Evolutionary conservation across 2,113 vertebrate genomes (phyloP).

Genomic region (Recurvirostra avosetta): DNA sequence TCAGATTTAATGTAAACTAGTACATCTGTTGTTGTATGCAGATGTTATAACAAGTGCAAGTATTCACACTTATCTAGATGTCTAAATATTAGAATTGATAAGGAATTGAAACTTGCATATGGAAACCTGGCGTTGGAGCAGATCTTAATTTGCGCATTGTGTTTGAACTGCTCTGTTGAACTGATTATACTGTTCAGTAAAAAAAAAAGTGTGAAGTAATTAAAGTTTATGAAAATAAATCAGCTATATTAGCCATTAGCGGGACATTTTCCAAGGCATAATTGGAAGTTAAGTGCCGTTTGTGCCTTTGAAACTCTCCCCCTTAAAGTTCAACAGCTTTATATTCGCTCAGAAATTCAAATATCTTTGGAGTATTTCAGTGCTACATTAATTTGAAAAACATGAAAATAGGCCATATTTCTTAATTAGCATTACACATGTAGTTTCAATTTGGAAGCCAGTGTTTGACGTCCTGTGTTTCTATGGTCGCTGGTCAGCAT

Average conservation of each 20-base stretch:
- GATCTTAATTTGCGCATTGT: background rate
- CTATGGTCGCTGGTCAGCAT: background rate
- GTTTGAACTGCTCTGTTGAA: background rate
- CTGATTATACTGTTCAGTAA: background rate
- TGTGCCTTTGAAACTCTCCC: constrained; percentile 32
- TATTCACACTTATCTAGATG: background rate
- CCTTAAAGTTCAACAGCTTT: constrained; percentile 43
- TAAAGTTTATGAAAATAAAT: constrained; percentile 63
- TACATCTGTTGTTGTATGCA: background rate
- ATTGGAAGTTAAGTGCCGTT: constrained; percentile 49
- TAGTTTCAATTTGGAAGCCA: background rate
- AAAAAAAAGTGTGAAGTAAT: constrained; percentile 32
- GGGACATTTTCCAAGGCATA: constrained; percentile 41
- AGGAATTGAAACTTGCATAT: background rate
- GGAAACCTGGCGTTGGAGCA: background rate
- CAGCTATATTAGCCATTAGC: constrained; percentile 44
- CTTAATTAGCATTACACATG: background rate
- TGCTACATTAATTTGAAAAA: background rate
- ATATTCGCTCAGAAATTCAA: background rate
- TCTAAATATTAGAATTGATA: background rate
- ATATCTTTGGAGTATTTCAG: background rate
- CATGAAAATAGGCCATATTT: background rate
- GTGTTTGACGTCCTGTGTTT: background rate
- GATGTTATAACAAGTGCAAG: background rate
- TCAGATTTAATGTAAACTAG: background rate